Base-by-base conservation (phyloP, 2,797 vertebrate species). In the Cryptoblepharus egeriae region DNA sequence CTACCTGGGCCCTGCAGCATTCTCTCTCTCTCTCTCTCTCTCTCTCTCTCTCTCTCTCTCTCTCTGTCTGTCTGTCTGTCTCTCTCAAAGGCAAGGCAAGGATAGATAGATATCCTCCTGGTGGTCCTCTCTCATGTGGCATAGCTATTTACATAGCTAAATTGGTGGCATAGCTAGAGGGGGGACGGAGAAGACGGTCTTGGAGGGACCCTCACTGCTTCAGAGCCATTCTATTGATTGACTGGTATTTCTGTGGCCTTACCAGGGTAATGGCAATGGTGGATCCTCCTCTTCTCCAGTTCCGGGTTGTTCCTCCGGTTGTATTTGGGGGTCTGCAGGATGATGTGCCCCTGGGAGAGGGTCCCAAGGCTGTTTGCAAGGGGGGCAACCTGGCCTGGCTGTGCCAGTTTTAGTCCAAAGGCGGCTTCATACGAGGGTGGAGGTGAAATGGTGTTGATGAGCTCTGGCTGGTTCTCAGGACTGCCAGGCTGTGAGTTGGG, bases 401-500 rank as follows among this genome's bases (percentile, higher is more conserved):
- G 91, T 2, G 95, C 89, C 77, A 96, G 84, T 91, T 98, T 98
- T 12, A 97, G 83, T 77, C 96, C 96, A 86, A 91, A 94, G 4
- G 95, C 94, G 65, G 81, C 93, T 87, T 97, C 96, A 65, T 98
- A 97, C 1, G 96, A 95, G 0, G 96, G 96, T 0, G 95, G 95
- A 0, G 94, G 95, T 0, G 95, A 88, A 9, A 96, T 95, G 45
- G 96, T 93, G 91, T 95, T 95, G 86, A 97, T 96, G 85, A 97
- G 95, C 88, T 98, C 97, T 0, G 95, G 94, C 13, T 97, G 97
- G 82, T 96, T 97, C 69, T 98, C 97, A 0, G 98, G 98, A 90
- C 98, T 98, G 26, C 97, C 96, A 0, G 97, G 97, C 93, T 98
- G 97, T 0, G 98, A 98, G 94, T 98, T 98, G 4, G 98, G 97